Evolutionary conservation across 2,797 vertebrate species (phyloP).

Genomic region (Adelosebastes latens): DNA sequence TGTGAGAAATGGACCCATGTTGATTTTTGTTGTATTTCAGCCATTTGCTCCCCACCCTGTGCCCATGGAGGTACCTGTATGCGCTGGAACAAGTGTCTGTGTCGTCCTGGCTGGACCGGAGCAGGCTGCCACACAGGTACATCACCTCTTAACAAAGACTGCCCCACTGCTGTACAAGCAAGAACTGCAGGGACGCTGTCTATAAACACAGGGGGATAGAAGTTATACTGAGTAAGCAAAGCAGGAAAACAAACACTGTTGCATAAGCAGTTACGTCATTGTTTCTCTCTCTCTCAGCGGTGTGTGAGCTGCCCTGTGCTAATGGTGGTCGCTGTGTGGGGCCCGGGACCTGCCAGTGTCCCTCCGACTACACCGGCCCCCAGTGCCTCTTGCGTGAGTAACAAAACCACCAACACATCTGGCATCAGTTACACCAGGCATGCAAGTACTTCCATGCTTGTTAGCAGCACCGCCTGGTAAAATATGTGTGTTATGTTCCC

Average conservation of each 20-base stretch:
- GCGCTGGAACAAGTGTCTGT: slow-evolving; percentile 85
- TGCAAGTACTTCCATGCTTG: neutral
- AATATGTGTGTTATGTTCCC: neutral
- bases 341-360: slow-evolving; percentile 84
- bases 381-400: slow-evolving; percentile 86
- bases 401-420: slow-evolving; percentile 25
- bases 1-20: neutral
- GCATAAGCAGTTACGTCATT: neutral
- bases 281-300: slow-evolving; percentile 63
- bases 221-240: neutral
- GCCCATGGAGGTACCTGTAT: slow-evolving; percentile 86
- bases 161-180: neutral
- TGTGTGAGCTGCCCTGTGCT: slow-evolving; percentile 84
- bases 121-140: slow-evolving; percentile 85
- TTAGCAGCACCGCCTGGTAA: neutral
- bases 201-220: neutral
- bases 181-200: neutral
- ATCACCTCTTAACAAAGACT: neutral
- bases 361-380: slow-evolving; percentile 83
- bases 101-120: slow-evolving; percentile 82
- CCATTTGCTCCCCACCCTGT: slow-evolving; percentile 85
- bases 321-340: slow-evolving; percentile 84
- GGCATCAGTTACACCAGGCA: neutral
- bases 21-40: slow-evolving; percentile 67
- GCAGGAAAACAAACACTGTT: neutral